These are phyloP conservation scores for Ectemnius continuus DNA, from an alignment of 2,888 invertebrate species.

Conservation along the genomic window DNA sequence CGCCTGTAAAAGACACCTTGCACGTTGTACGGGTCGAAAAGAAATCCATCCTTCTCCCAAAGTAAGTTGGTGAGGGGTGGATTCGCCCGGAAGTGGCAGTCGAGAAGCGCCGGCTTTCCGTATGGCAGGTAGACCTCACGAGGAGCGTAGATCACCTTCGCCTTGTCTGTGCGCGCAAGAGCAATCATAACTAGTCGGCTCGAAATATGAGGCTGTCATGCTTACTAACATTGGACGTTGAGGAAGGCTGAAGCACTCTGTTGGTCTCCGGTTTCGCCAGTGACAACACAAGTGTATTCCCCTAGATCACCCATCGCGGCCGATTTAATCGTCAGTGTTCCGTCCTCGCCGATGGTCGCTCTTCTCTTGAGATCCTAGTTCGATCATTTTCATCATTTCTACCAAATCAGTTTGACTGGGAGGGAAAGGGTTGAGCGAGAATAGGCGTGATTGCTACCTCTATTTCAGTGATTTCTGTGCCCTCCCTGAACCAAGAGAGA, in stretches of 20 bases:
- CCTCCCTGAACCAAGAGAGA: conserved; percentile 81
- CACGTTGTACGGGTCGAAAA: conserved; percentile 93
- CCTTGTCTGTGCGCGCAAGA: conserved; percentile 84
- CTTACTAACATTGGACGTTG: conserved; percentile 92
- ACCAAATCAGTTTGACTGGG: background rate
- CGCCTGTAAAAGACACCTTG: conserved; percentile 90
- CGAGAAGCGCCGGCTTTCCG: conserved; percentile 89
- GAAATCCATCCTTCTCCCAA: conserved; percentile 96
- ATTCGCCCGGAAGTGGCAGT: conserved; percentile 95
- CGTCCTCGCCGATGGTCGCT: conserved; percentile 84
- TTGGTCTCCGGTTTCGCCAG: conserved; percentile 84
- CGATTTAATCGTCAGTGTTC: conserved; percentile 88
- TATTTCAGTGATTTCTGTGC: conserved; percentile 77
- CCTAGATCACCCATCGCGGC: conserved; percentile 92
- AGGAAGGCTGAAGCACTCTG: conserved; percentile 92
- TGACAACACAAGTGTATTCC: conserved; percentile 91
- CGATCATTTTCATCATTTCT: background rate
- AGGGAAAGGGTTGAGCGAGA: background rate
- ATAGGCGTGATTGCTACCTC: conserved; percentile 63
- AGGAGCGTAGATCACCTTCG: conserved; percentile 93
- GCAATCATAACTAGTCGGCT: background rate
- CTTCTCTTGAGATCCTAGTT: conserved; percentile 81
- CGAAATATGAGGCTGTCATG: background rate
- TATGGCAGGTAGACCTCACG: conserved; percentile 90
- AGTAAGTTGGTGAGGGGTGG: conserved; percentile 92